These are phyloP conservation scores for Rissa tridactyla DNA, from an alignment of 2,113 vertebrate species.

Conservation along the genomic window DNA sequence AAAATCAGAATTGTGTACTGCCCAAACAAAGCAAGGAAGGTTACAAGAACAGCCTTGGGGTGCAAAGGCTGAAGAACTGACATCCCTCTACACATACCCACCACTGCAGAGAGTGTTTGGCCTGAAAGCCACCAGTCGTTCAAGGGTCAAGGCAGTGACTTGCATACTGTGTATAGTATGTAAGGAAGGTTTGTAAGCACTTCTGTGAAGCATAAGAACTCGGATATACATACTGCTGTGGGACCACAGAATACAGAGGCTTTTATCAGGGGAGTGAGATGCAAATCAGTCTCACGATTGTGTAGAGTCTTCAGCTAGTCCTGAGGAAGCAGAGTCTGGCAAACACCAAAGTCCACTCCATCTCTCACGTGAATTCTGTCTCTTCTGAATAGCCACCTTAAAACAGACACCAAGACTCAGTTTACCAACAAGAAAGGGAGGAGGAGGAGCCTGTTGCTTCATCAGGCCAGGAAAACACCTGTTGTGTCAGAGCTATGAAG, in stretches of 20 bases:
- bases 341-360: not conserved
- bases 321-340: not conserved
- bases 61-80: not conserved
- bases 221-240: not conserved
- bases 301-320: not conserved
- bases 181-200: not conserved
- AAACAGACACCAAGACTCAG: not conserved
- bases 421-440: not conserved
- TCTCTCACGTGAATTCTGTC: not conserved
- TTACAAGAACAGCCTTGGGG: not conserved
- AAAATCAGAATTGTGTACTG: not conserved
- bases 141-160: not conserved
- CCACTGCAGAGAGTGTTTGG: not conserved
- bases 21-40: not conserved
- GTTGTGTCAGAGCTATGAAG: not conserved
- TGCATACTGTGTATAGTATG: rapidly evolving
- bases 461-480: not conserved
- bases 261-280: not conserved
- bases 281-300: not conserved
- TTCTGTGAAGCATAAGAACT: not conserved
- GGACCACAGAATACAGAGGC: not conserved
- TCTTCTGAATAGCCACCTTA: not conserved
- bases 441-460: not conserved
- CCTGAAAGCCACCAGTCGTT: not conserved
- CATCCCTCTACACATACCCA: not conserved